phyloP scores from a whole-genome alignment of 1,140 invertebrate genomes.

The Drosophila setifemur region DNA sequence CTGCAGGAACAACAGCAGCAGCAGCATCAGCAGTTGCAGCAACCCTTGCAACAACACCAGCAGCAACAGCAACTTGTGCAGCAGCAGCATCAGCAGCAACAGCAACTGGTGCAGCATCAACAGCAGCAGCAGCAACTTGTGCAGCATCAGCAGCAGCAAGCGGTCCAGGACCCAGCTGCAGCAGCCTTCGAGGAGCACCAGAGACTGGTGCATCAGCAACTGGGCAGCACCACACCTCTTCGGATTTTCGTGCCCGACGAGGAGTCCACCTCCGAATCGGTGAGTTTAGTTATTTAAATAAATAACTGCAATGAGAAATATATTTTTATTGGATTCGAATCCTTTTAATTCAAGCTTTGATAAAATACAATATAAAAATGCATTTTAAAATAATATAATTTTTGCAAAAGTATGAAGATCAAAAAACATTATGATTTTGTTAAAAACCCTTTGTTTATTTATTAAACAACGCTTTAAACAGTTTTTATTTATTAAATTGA shows the following conservation, averaged over 20 bases:
- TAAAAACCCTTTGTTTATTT: too few relatives aligned
- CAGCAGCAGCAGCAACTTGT: conserved; percentile 25
- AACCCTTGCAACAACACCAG: conserved; percentile 74
- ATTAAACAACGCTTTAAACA: too few relatives aligned
- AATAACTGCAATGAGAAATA: not conserved
- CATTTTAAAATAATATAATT: too few relatives aligned
- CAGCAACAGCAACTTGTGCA: conserved; percentile 76
- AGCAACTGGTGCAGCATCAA: conserved; percentile 36
- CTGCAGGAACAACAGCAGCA: conserved; percentile 29
- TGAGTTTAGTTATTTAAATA: not conserved
- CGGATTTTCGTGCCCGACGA: conserved; percentile 81
- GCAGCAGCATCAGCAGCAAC: too few relatives aligned
- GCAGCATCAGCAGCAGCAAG: conserved; percentile 28
- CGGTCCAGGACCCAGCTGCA: conserved; percentile 48
- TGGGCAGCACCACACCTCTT: conserved; percentile 66
- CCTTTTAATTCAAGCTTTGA: too few relatives aligned
- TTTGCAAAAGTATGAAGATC: too few relatives aligned
- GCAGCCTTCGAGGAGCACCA: conserved; percentile 76
- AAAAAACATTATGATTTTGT: too few relatives aligned
- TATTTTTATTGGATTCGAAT: not conserved
- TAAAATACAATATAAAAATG: too few relatives aligned
- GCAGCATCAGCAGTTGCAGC: conserved; percentile 33
- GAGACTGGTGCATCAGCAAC: conserved; percentile 72
- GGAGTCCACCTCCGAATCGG: conserved; percentile 88
- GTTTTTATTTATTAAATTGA: too few relatives aligned